A percentile compares a stretch with the other conserved stretches of the same genome.
Conservation (phyloP, 2,797 vertebrate species). For the Acrossocheilus wenchowensis region DNA sequence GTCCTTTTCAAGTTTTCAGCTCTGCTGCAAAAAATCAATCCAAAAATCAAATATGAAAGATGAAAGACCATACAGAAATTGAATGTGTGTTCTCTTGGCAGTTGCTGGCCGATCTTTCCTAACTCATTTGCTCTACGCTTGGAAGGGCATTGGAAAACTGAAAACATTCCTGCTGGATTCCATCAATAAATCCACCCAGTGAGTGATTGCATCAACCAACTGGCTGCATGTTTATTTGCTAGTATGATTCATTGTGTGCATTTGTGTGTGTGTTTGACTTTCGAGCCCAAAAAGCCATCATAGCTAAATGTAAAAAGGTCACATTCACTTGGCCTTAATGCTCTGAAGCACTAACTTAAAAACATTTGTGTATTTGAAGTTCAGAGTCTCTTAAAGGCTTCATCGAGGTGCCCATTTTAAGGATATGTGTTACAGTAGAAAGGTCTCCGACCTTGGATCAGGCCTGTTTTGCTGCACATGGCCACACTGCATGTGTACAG, state of each 20-base stretch:
- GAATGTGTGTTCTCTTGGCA: conserved; percentile 30
- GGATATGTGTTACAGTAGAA: neutral
- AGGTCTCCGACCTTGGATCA: conserved; percentile 19
- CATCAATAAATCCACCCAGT: conserved; percentile 67
- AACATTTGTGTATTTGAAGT: conserved; percentile 2
- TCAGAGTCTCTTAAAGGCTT: neutral
- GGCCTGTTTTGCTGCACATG: conserved; percentile 10
- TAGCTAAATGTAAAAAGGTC: conserved; percentile 7
- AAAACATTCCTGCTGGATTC: conserved; percentile 72
- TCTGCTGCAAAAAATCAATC: conserved; percentile 39
- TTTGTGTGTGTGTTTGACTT: neutral
- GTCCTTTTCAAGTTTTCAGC: conserved; percentile 23
- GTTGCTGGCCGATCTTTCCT: conserved; percentile 31
- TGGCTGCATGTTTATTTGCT: conserved; percentile 19
- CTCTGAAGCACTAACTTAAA: conserved; percentile 20
- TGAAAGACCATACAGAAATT: conserved; percentile 41
- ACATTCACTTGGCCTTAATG: neutral
- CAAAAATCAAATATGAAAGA: conserved; percentile 44
- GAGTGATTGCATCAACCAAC: conserved; percentile 31
- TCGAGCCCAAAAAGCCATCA: neutral
- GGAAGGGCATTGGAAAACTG: conserved; percentile 71
- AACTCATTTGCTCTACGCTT: conserved; percentile 43
- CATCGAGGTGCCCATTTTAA: neutral
- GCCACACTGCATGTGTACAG: conserved; percentile 11
- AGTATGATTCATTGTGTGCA: neutral